Percentiles rank a stretch among this genome's conserved stretches.
phyloP scores from a whole-genome alignment of 2,888 invertebrate genomes.

The Conchocele bisecta region DNA sequence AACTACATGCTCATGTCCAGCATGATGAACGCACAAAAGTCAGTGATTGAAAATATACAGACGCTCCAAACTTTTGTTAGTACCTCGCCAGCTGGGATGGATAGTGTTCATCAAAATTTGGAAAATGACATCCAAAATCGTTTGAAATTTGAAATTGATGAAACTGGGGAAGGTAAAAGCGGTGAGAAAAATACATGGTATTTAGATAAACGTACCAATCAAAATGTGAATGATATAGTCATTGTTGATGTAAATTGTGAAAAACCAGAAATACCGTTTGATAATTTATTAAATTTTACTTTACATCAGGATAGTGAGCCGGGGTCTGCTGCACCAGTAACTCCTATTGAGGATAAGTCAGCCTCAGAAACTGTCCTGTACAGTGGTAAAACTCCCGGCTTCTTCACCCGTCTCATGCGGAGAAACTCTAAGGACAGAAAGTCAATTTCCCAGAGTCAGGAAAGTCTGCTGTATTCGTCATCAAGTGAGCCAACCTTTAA shows the following conservation, averaged over 20 bases:
- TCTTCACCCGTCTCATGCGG: constrained; percentile 73
- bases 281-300: constrained; percentile 54
- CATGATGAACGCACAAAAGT: constrained; percentile 59
- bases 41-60: constrained; percentile 60
- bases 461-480: constrained; percentile 65
- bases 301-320: constrained; percentile 50
- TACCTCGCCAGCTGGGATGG: too few relatives aligned
- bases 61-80: constrained; percentile 59
- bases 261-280: constrained; percentile 52
- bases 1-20: constrained; percentile 76
- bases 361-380: constrained; percentile 23
- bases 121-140: too few relatives aligned
- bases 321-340: neutral
- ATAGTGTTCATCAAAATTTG: too few relatives aligned
- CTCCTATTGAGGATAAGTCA: neutral
- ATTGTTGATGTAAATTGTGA: neutral
- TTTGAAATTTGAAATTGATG: too few relatives aligned
- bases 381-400: constrained; percentile 64
- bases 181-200: too few relatives aligned
- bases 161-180: too few relatives aligned
- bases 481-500: constrained; percentile 60
- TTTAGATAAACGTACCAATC: too few relatives aligned
- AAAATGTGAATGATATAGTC: too few relatives aligned
- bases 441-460: constrained; percentile 71
- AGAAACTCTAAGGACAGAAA: constrained; percentile 75